Conservation (phyloP, 2,113 vertebrate genomes). For the Empidonax traillii region DNA sequence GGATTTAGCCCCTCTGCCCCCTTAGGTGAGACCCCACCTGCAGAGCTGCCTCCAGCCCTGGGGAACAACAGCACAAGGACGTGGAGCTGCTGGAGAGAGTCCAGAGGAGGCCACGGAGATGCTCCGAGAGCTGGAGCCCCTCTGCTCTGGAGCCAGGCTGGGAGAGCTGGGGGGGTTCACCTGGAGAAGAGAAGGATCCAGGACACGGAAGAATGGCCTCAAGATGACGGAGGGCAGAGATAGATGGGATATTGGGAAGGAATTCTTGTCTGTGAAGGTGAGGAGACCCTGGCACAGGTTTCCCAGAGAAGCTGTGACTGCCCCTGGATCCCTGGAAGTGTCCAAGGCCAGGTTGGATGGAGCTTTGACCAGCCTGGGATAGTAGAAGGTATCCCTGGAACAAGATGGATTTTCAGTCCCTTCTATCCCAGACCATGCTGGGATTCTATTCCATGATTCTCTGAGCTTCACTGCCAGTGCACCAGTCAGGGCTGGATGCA, state of each 20-base stretch:
- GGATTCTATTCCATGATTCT: not conserved
- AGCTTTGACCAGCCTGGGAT: not conserved
- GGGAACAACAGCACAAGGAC: not conserved
- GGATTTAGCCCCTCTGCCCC: not conserved
- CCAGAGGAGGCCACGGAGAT: rapidly evolving
- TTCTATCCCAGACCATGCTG: not conserved
- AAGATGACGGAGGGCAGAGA: not conserved
- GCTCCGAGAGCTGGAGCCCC: rapidly evolving
- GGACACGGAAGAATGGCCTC: not conserved
- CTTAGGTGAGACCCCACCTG: not conserved
- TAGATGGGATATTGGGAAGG: not conserved
- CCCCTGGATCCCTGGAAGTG: not conserved
- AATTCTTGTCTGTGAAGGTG: rapidly evolving
- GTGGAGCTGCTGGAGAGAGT: not conserved
- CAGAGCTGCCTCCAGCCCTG: not conserved
- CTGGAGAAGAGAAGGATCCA: not conserved
- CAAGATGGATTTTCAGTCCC: rapidly evolving
- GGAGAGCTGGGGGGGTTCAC: not conserved
- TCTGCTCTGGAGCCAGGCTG: not conserved
- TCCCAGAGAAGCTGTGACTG: not conserved
- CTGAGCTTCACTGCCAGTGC: not conserved
- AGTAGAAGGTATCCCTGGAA: not conserved
- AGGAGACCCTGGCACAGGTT: rapidly evolving
- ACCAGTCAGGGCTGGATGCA: rapidly evolving
- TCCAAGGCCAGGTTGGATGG: not conserved